Base-by-base conservation (phyloP, 1,140 invertebrate genomes). In the Tetraneura akinire region DNA sequence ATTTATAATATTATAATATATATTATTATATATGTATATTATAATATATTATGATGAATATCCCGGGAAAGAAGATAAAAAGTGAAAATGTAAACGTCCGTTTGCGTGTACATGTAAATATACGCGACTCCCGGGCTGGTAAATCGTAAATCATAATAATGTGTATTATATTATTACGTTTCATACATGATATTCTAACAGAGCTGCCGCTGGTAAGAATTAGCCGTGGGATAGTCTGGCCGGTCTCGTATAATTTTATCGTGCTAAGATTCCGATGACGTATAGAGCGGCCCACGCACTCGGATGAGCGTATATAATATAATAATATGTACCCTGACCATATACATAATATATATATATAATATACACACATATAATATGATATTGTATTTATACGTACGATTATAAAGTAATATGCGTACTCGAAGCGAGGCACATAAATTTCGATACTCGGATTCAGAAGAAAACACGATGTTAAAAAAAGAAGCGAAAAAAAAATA, bases 121-220 rank as follows among this genome's bases (percentile, higher is more conserved):
- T 47, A 68, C 66, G 21, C 6, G 64, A 68, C 64, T 68, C 64
- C 64, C 64, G 32, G 37, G 64, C 62, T 42, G 64, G 64, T 13
- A 45, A 68, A 68, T n/a, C 66, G 66, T 68, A 68, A 68, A 68
- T 68, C 66, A n/a, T n/a, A n/a, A n/a, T n/a, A n/a, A n/a, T n/a
- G n/a, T n/a, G n/a, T n/a, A n/a, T n/a, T n/a, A n/a, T n/a, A n/a
- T n/a, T n/a, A n/a, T n/a, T n/a, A n/a, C n/a, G n/a, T n/a, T n/a
- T n/a, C n/a, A 68, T 68, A 42, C 6, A 21, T 16, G 8, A 37
- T 37, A 37, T 37, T 37, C 3, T 37, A 37, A 29, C 37, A 21
- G 62, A 29, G 62, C 32, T 45, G 64, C 64, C 64, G 32, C 37
- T 13, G 29, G n/a, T 45, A 68, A 23, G 66, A 68, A 68, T 68